A percentile compares a stretch with the other conserved stretches of the same genome.
Evolutionary conservation across 2,888 invertebrate species (phyloP).

Genomic region (Apodemia zela): DNA sequence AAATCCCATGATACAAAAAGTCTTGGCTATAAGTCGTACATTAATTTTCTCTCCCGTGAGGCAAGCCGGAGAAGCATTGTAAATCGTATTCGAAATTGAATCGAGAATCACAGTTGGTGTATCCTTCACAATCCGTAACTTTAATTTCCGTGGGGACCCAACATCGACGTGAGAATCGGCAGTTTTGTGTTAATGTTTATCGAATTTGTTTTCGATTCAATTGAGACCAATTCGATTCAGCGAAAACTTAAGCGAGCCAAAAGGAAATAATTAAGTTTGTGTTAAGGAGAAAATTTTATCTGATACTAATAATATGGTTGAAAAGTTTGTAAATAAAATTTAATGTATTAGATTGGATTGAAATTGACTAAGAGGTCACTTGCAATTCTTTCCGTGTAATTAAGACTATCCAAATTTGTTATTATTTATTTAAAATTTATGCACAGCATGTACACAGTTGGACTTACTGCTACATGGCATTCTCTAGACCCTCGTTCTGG

Average conservation of each 20-base stretch:
- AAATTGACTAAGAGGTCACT: too few species aligned
- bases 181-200: slow-evolving; percentile 7
- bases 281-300: too few species aligned
- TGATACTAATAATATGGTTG: too few species aligned
- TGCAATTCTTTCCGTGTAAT: too few species aligned
- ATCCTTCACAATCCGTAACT: slow-evolving; percentile 20
- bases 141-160: slow-evolving; percentile 26
- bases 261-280: background rate
- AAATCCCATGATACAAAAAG: background rate
- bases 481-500: too few species aligned
- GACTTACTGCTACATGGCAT: too few species aligned
- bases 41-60: background rate
- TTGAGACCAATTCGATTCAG: background rate
- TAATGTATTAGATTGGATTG: too few species aligned
- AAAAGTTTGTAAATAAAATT: too few species aligned
- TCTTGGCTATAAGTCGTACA: background rate
- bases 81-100: slow-evolving; percentile 23
- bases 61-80: slow-evolving; percentile 18
- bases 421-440: too few species aligned
- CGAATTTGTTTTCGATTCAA: background rate
- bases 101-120: slow-evolving; percentile 19
- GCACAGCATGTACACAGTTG: too few species aligned
- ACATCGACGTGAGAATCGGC: slow-evolving; percentile 21
- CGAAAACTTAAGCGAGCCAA: background rate
- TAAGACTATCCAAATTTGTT: too few species aligned